Percentiles rank a stretch among this genome's conserved stretches.
Conservation (phyloP, 2,888 invertebrate species). For the Volucella inflata region DNA sequence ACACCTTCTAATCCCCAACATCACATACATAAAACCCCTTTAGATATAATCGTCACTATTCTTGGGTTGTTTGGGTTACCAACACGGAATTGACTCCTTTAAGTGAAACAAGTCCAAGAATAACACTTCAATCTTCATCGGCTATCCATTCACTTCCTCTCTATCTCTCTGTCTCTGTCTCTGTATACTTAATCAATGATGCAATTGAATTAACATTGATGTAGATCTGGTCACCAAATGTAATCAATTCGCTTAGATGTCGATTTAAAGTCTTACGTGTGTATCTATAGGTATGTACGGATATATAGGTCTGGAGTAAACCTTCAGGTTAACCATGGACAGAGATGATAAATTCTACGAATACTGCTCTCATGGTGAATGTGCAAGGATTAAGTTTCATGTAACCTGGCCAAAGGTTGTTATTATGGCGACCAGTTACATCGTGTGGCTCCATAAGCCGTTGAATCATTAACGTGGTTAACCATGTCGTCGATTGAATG, state of each 20-base stretch:
- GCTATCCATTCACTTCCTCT: not conserved
- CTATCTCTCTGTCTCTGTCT: not conserved
- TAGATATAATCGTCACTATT: too few species aligned
- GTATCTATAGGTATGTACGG: too few species aligned
- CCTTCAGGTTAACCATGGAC: too few species aligned
- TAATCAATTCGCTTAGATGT: constrained; percentile 56
- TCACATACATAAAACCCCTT: too few species aligned
- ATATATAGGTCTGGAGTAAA: too few species aligned
- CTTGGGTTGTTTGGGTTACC: too few species aligned
- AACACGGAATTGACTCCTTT: too few species aligned
- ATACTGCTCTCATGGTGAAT: too few species aligned
- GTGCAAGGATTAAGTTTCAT: not conserved
- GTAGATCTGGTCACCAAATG: constrained; percentile 32
- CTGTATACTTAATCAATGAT: constrained; percentile 22
- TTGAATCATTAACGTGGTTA: constrained; percentile 58
- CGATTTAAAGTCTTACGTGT: too few species aligned
- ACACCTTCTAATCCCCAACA: too few species aligned
- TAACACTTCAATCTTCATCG: not conserved
- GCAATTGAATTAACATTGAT: constrained; percentile 63
- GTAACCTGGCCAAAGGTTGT: not conserved
- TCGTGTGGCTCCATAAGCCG: not conserved
- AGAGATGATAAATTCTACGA: too few species aligned
- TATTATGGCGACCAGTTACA: not conserved
- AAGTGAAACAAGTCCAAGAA: too few species aligned
- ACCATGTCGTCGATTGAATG: constrained; percentile 54